A percentile compares a stretch with the other conserved stretches of the same genome.
phyloP scores from a whole-genome alignment of 1,140 invertebrate genomes.

The Hermetia illucens region DNA sequence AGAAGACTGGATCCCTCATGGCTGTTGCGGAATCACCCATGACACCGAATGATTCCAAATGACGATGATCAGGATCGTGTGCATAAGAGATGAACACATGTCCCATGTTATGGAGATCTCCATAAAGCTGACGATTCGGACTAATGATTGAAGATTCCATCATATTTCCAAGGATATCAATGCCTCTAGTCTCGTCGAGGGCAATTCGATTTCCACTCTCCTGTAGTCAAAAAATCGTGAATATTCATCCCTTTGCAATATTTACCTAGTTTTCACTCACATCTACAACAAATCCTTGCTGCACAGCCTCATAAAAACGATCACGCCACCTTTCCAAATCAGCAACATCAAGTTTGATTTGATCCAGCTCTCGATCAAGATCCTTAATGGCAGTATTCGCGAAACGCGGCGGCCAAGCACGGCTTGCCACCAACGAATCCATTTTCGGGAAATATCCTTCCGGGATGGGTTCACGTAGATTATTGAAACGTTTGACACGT shows the following conservation, averaged over 20 bases:
- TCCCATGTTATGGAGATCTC: conserved; percentile 42
- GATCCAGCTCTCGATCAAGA: conserved; percentile 43
- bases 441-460: conserved; percentile 43
- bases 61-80: conserved; percentile 39
- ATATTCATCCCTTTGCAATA: not conserved
- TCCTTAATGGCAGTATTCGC: conserved; percentile 39
- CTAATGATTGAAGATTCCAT: conserved; percentile 30
- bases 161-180: conserved; percentile 35
- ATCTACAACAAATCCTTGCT: conserved; percentile 38
- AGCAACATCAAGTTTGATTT: conserved; percentile 43
- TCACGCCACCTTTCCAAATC: conserved; percentile 54
- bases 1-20: conserved; percentile 67
- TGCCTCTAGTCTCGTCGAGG: conserved; percentile 34
- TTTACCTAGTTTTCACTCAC: conserved; percentile 20
- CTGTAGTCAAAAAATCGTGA: conserved; percentile 4
- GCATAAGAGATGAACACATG: conserved; percentile 38
- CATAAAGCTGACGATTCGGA: conserved; percentile 35
- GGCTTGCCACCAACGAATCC: conserved; percentile 32
- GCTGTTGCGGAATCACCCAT: conserved; percentile 51
- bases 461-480: conserved; percentile 35
- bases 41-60: conserved; percentile 41
- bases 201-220: conserved; percentile 21
- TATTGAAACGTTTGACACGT: conserved; percentile 31
- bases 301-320: conserved; percentile 52
- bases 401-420: conserved; percentile 35